Conservation (phyloP, 2,888 invertebrate genomes). For the Melanchra persicariae region DNA sequence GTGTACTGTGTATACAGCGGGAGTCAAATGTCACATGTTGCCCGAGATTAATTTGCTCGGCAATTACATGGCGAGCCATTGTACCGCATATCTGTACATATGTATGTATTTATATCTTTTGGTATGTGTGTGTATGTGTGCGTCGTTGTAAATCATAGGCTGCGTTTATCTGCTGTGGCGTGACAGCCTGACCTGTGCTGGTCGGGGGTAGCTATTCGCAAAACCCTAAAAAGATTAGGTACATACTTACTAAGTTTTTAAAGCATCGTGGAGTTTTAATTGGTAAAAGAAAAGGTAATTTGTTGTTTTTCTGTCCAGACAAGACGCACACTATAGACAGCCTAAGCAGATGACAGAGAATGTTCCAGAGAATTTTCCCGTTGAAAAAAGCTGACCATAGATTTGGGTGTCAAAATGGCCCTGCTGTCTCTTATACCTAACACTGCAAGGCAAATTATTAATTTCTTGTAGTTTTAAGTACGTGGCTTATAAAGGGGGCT, state of each 20-base stretch:
- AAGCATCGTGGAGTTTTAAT: not conserved
- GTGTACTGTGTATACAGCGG: slow-evolving; percentile 59
- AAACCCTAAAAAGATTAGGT: too few species aligned
- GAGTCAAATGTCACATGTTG: slow-evolving; percentile 85
- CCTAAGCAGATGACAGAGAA: too few species aligned
- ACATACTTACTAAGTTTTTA: too few species aligned
- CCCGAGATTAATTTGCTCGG: slow-evolving; percentile 84
- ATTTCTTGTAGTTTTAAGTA: not conserved
- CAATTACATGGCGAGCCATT: slow-evolving; percentile 79
- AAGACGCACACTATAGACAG: too few species aligned
- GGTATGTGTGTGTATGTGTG: slow-evolving; percentile 10
- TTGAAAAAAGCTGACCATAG: too few species aligned
- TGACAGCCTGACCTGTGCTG: not conserved
- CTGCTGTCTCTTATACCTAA: too few species aligned
- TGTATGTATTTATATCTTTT: not conserved
- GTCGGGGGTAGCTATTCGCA: not conserved
- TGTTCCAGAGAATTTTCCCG: too few species aligned
- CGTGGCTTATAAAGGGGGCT: too few species aligned
- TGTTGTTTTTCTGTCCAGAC: not conserved
- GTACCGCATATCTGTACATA: slow-evolving; percentile 47
- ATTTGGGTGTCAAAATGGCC: not conserved
- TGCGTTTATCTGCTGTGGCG: slow-evolving; percentile 24
- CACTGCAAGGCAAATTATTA: not conserved
- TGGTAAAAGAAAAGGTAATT: too few species aligned
- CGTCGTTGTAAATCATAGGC: slow-evolving; percentile 52